phyloP scores from a whole-genome alignment of 2,888 invertebrate genomes.

The Rhagonycha fulva region DNA sequence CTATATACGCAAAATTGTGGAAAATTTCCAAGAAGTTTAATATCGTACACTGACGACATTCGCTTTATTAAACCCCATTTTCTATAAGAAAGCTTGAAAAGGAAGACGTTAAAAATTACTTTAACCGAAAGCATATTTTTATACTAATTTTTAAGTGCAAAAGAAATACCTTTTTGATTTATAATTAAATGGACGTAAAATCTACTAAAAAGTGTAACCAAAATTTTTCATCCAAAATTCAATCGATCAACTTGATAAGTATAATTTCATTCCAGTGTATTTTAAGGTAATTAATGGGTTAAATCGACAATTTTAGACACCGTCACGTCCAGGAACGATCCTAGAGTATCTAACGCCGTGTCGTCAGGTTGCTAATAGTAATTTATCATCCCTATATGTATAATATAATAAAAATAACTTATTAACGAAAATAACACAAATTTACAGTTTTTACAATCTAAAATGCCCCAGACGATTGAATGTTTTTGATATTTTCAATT shows the following conservation, averaged over 20 bases:
- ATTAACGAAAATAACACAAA: background rate
- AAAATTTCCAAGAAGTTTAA: background rate
- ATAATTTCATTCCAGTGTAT: background rate
- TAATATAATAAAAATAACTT: too few species aligned
- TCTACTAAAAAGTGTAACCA: background rate
- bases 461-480: background rate
- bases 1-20: background rate
- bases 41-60: background rate
- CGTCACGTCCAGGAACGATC: background rate
- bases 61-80: constrained; percentile 3
- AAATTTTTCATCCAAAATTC: background rate
- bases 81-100: background rate
- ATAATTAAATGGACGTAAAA: background rate
- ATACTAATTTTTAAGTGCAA: background rate
- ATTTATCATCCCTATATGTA: background rate
- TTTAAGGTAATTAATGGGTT: background rate
- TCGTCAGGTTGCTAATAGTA: background rate
- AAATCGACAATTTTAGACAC: background rate
- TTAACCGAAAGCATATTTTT: background rate
- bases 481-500: too few species aligned
- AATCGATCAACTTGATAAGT: background rate
- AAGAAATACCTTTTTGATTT: background rate
- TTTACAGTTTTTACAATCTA: too few species aligned
- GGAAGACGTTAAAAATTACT: background rate
- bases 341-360: background rate